A percentile compares a stretch with the other conserved stretches of the same genome.
phyloP scores from a whole-genome alignment of 2,797 vertebrate species.

The Aphelocoma californica region DNA sequence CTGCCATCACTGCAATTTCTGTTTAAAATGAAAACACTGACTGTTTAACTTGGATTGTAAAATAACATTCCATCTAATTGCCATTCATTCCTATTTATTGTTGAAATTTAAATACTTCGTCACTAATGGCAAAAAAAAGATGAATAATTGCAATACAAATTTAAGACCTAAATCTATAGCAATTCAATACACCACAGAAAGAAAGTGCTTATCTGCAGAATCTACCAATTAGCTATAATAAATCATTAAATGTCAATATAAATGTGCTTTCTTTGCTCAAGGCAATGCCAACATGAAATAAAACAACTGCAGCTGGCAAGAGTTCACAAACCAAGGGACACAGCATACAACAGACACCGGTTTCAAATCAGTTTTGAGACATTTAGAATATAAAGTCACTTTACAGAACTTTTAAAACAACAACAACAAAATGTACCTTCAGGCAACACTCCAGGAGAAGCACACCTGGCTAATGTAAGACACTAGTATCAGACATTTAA shows the following conservation, averaged over 20 bases:
- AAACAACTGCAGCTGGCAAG: not conserved
- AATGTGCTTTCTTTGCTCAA: conserved; percentile 41
- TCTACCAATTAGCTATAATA: conserved; percentile 40
- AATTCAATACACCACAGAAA: not conserved
- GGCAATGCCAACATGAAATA: conserved; percentile 31
- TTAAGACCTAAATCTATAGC: conserved; percentile 39
- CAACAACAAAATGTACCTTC: not conserved
- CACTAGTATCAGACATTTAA: not conserved
- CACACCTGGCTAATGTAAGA: not conserved
- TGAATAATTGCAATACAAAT: conserved; percentile 21
- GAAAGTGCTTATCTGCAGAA: conserved; percentile 49
- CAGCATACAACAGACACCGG: not conserved
- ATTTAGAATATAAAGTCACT: not conserved
- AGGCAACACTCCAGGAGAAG: not conserved
- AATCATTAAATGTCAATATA: conserved; percentile 51
- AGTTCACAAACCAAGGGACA: not conserved
- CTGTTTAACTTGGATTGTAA: conserved; percentile 63
- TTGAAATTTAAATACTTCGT: conserved; percentile 14
- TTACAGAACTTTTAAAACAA: not conserved
- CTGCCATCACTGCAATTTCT: conserved; percentile 4
- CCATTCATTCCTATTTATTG: not conserved
- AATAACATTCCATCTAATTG: conserved; percentile 21
- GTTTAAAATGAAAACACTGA: not conserved
- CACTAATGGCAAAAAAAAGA: not conserved
- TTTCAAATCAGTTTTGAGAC: not conserved